Conservation (phyloP, 2,113 vertebrate species). For the Oceanodroma tethys region DNA sequence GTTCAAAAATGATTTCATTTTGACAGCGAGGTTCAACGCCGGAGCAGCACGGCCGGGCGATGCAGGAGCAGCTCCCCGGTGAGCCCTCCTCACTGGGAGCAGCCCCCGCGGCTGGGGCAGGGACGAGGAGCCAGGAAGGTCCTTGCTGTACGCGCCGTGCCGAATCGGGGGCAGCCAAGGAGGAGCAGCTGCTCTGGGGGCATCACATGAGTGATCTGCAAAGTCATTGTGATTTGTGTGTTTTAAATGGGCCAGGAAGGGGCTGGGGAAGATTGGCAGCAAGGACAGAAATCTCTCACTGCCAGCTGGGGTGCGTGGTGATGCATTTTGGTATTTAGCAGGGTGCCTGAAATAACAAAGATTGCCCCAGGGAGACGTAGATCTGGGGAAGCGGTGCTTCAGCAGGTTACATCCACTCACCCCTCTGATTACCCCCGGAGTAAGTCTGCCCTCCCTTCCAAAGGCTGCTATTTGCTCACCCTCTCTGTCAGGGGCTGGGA, state of each 20-base stretch:
- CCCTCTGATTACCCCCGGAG: too few species aligned
- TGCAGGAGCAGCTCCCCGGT: background rate
- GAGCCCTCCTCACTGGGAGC: background rate
- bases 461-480: background rate
- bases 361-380: background rate
- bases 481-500: background rate
- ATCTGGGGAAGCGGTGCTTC: background rate
- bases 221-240: accelerated
- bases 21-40: accelerated
- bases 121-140: background rate
- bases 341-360: background rate
- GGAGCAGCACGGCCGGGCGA: accelerated
- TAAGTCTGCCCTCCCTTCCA: background rate
- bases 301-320: background rate
- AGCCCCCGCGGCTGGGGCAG: background rate
- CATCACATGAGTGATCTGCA: background rate
- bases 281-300: background rate
- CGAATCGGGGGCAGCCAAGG: accelerated
- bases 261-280: background rate
- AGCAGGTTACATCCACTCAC: background rate
- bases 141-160: accelerated
- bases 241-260: background rate
- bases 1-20: accelerated
- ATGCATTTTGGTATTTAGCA: background rate
- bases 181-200: background rate